Evolutionary conservation across 92 coral and sea anemone species (phyloP).

Genomic region (Chrysogorgia sp.): DNA sequence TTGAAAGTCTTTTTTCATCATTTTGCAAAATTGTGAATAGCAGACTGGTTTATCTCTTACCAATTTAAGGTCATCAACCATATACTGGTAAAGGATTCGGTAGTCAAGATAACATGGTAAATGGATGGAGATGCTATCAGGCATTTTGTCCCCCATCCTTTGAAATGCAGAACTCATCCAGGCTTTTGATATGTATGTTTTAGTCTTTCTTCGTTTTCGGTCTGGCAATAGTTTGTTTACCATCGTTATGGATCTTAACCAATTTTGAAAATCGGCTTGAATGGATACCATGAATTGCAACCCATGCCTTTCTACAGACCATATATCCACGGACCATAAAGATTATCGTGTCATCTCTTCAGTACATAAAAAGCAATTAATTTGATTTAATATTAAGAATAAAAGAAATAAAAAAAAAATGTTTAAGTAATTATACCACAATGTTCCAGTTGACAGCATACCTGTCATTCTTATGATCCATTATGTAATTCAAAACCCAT

Average conservation of each 20-base stretch:
- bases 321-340: slow-evolving; percentile 16
- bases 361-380: no score
- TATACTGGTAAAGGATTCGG: slow-evolving; percentile 29
- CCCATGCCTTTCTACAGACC: slow-evolving; percentile 14
- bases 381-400: no score
- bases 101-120: slow-evolving; percentile 55
- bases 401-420: no score
- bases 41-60: slow-evolving; percentile 17
- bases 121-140: slow-evolving; percentile 48
- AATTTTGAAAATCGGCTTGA: background rate
- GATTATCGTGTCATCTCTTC: background rate
- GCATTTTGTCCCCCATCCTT: slow-evolving; percentile 47
- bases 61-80: slow-evolving; percentile 20
- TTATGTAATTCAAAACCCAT: no score
- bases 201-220: background rate
- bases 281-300: background rate
- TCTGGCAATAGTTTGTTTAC: no score
- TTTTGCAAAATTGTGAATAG: slow-evolving; percentile 54
- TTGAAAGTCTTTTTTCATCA: slow-evolving; percentile 45
- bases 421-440: no score
- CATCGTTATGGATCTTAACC: background rate
- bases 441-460: no score
- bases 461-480: no score
- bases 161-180: slow-evolving; percentile 10
- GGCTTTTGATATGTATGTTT: slow-evolving; percentile 15